Conservation (phyloP, 1,140 invertebrate genomes). For the Bombus turneri region DNA sequence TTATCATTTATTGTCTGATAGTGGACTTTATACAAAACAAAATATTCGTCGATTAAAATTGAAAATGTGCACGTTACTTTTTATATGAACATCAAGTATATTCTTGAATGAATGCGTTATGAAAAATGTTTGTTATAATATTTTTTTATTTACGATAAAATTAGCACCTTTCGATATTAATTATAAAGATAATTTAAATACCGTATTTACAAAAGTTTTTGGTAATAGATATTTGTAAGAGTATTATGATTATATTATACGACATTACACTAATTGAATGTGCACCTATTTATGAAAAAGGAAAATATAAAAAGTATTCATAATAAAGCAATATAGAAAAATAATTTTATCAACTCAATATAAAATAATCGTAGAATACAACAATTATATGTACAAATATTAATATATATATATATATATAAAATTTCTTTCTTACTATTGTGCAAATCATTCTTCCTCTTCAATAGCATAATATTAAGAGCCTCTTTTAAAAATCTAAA, state of each 20-base stretch:
- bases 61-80: background rate
- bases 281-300: background rate
- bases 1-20: constrained; percentile 9
- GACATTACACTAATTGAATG: constrained; percentile 6
- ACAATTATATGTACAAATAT: constrained; percentile 6
- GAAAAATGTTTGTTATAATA: background rate
- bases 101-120: background rate
- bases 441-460: constrained; percentile 10
- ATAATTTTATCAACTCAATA: constrained; percentile 26
- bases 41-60: background rate
- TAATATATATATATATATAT: background rate
- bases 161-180: constrained; percentile 31
- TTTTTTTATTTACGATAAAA: constrained; percentile 7
- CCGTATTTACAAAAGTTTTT: constrained; percentile 27
- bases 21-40: background rate
- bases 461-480: constrained; percentile 7
- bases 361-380: constrained; percentile 6
- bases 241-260: background rate
- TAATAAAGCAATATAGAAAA: constrained; percentile 20
- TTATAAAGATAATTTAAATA: constrained; percentile 1
- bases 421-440: background rate
- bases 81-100: background rate
- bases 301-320: constrained; percentile 29
- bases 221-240: constrained; percentile 1
- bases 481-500: constrained; percentile 2